These are phyloP conservation scores for Grantiella picta DNA, from an alignment of 2,113 vertebrate genomes.

Conservation along the genomic window DNA sequence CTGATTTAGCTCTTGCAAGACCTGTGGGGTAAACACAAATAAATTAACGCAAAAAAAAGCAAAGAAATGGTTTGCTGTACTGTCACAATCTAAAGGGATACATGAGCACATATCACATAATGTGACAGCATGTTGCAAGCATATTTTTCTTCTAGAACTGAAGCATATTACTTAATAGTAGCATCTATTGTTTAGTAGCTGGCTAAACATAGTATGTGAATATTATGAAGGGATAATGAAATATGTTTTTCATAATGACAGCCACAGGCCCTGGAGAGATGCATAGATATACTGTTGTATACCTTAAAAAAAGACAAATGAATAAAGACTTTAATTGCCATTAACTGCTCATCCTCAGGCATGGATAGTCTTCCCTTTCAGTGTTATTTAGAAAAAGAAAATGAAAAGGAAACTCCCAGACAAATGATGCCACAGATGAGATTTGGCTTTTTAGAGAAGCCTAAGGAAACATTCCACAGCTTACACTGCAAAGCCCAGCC, in stretches of 20 bases:
- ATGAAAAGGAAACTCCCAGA: not conserved
- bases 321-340: not conserved
- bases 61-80: not conserved
- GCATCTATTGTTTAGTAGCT: not conserved
- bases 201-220: not conserved
- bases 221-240: not conserved
- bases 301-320: not conserved
- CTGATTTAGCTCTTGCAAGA: constrained; percentile 93
- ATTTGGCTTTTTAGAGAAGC: not conserved
- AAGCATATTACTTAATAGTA: not conserved
- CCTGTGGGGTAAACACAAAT: constrained; percentile 71
- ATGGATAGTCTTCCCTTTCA: not conserved
- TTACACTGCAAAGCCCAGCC: not conserved
- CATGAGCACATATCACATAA: not conserved
- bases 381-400: not conserved
- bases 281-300: not conserved
- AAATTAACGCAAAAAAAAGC: constrained; percentile 4
- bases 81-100: not conserved
- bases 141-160: not conserved
- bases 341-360: not conserved
- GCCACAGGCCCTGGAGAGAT: not conserved
- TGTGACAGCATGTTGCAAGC: not conserved
- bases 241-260: not conserved
- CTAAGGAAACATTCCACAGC: not conserved
- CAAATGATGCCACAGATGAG: not conserved